Conservation (phyloP, 2,797 vertebrate genomes). For the Iguana delicatissima region DNA sequence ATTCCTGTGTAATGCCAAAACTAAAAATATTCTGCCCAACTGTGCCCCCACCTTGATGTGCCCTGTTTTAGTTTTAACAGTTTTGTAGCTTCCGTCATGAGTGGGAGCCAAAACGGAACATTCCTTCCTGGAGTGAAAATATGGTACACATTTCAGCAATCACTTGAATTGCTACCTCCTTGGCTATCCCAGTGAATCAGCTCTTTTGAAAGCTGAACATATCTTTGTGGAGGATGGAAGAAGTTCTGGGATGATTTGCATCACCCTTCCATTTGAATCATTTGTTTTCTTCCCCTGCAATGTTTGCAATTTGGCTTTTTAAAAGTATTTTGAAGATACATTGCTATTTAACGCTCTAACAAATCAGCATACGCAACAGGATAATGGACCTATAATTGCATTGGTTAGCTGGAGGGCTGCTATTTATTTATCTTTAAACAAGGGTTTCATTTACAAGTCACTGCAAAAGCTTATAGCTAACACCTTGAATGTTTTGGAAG, state of each 20-base stretch:
- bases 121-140: not conserved
- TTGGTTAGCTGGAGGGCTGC: not conserved
- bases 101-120: conserved; percentile 17
- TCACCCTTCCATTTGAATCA: not conserved
- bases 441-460: not conserved
- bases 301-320: conserved; percentile 14
- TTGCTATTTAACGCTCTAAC: conserved; percentile 4
- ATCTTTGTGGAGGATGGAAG: not conserved
- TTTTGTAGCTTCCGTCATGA: conserved; percentile 13
- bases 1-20: not conserved
- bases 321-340: not conserved
- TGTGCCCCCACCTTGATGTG: conserved; percentile 4
- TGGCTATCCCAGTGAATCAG: not conserved
- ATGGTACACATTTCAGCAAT: not conserved
- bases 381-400: conserved; percentile 21
- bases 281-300: not conserved
- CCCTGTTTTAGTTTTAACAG: conserved; percentile 15
- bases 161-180: not conserved
- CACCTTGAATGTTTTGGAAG: not conserved
- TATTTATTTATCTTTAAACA: conserved; percentile 16
- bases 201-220: conserved; percentile 38
- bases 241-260: conserved; percentile 17
- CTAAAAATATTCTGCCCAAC: conserved; percentile 33
- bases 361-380: not conserved
- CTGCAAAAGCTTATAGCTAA: conserved; percentile 2